Conservation (phyloP, 2,888 invertebrate species). For the Ptilodon capucinus region DNA sequence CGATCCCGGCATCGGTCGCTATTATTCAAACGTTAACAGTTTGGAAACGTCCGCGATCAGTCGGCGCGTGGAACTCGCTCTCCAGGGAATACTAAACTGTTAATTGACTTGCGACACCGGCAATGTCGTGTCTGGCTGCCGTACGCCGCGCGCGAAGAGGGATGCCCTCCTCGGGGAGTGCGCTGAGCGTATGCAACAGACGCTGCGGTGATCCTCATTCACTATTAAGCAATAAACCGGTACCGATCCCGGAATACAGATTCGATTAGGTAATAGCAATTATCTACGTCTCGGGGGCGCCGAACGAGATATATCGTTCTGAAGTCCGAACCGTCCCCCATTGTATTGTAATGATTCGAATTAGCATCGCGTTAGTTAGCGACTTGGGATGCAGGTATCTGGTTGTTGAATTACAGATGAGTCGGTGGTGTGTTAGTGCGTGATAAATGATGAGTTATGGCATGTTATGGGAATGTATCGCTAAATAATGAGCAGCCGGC, state of each 20-base stretch:
- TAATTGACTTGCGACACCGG: constrained; percentile 31
- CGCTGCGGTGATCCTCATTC: constrained; percentile 16
- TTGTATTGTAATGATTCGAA: background rate
- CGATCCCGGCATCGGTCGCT: constrained; percentile 9
- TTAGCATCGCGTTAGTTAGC: no score
- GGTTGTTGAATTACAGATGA: constrained; percentile 27
- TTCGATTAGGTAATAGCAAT: constrained; percentile 21
- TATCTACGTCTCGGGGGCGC: no score
- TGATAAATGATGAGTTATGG: constrained; percentile 28
- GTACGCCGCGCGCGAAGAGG: background rate
- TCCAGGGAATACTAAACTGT: constrained; percentile 37
- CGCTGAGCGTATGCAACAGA: constrained; percentile 26
- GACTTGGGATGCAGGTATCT: constrained; percentile 6
- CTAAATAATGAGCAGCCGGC: constrained; percentile 30
- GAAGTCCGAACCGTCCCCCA: constrained; percentile 10
- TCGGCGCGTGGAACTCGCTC: constrained; percentile 13
- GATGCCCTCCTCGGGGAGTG: background rate
- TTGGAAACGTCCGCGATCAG: constrained; percentile 5
- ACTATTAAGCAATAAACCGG: constrained; percentile 41
- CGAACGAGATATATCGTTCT: no score
- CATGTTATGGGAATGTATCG: constrained; percentile 33
- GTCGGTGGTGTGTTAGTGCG: constrained; percentile 20
- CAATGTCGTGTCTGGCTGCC: background rate
- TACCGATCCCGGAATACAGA: constrained; percentile 22
- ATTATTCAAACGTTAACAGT: constrained; percentile 8